phyloP scores from a whole-genome alignment of 1,140 invertebrate genomes.

The Cylas formicarius region DNA sequence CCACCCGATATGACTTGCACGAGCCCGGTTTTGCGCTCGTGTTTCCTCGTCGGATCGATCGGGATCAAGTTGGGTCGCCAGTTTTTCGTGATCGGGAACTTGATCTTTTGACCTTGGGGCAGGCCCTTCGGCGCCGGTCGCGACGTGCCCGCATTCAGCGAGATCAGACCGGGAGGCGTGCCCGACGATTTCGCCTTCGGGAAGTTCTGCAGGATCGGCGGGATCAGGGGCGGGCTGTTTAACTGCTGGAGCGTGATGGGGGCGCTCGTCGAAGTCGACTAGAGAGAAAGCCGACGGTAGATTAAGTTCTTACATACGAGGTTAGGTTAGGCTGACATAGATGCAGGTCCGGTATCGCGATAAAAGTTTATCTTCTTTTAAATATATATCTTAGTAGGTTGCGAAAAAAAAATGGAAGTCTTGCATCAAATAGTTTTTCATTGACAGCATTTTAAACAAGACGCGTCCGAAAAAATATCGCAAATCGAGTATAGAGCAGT shows the following conservation, averaged over 20 bases:
- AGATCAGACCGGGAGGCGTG: slow-evolving; percentile 36
- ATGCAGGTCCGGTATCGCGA: no score
- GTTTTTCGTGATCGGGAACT: slow-evolving; percentile 46
- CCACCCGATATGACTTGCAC: slow-evolving; percentile 53
- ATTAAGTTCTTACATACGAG: slow-evolving; percentile 7
- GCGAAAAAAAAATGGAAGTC: no score
- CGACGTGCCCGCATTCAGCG: slow-evolving; percentile 36
- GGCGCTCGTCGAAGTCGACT: slow-evolving; percentile 30
- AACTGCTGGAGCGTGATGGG: slow-evolving; percentile 39
- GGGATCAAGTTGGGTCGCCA: slow-evolving; percentile 63
- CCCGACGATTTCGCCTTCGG: slow-evolving; percentile 25
- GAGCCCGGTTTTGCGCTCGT: slow-evolving; percentile 34
- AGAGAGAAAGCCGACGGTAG: no score
- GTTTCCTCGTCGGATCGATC: slow-evolving; percentile 44
- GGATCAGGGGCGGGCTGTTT: slow-evolving; percentile 28
- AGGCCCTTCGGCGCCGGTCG: slow-evolving; percentile 27
- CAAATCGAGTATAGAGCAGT: no score
- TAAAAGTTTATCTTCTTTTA: no score
- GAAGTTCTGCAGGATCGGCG: slow-evolving; percentile 18
- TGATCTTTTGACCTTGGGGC: slow-evolving; percentile 43
- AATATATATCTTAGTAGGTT: no score
- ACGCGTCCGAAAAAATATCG: no score
- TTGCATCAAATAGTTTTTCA: no score
- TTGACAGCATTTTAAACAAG: no score
- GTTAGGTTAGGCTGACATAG: no score